Percentiles rank a stretch among this genome's conserved stretches.
Evolutionary conservation across 2,888 invertebrate species (phyloP).

Genomic region (Cephonodes hylas): DNA sequence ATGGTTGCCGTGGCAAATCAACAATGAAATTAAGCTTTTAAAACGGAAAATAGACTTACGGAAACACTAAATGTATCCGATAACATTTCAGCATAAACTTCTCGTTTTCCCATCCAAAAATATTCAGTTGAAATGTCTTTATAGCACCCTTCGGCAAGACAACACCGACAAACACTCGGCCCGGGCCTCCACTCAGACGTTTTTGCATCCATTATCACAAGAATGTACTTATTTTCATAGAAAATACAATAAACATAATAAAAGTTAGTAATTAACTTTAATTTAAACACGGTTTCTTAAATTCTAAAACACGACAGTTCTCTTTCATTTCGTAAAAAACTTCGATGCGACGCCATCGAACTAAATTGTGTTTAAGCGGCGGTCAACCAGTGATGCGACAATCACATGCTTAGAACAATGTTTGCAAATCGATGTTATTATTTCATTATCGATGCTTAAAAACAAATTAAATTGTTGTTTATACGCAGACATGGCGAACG

Average conservation of each 20-base stretch:
- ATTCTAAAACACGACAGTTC: conserved; percentile 2
- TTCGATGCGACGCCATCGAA: conserved; percentile 12
- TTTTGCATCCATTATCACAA: conserved; percentile 62
- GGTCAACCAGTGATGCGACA: too few species aligned
- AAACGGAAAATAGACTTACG: conserved; percentile 45
- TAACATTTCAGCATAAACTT: conserved; percentile 74
- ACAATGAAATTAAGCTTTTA: conserved; percentile 17
- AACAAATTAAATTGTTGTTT: too few species aligned
- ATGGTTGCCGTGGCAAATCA: conserved; percentile 49
- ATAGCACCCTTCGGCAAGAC: conserved; percentile 70
- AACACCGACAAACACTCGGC: conserved; percentile 72
- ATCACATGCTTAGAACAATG: too few species aligned
- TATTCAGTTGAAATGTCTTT: conserved; percentile 77
- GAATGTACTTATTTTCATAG: conserved; percentile 41
- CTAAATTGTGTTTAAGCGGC: background rate
- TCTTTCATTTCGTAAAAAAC: background rate
- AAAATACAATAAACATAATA: conserved; percentile 41
- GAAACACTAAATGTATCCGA: conserved; percentile 58
- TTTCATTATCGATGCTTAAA: too few species aligned
- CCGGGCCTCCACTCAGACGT: conserved; percentile 70
- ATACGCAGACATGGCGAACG: too few species aligned
- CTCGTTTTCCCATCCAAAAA: conserved; percentile 77
- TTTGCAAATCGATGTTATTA: too few species aligned
- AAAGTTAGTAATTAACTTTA: conserved; percentile 25
- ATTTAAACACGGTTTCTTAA: conserved; percentile 15